Evolutionary conservation across 2,888 invertebrate species (phyloP).

Genomic region (Meghimatium bilineatum): DNA sequence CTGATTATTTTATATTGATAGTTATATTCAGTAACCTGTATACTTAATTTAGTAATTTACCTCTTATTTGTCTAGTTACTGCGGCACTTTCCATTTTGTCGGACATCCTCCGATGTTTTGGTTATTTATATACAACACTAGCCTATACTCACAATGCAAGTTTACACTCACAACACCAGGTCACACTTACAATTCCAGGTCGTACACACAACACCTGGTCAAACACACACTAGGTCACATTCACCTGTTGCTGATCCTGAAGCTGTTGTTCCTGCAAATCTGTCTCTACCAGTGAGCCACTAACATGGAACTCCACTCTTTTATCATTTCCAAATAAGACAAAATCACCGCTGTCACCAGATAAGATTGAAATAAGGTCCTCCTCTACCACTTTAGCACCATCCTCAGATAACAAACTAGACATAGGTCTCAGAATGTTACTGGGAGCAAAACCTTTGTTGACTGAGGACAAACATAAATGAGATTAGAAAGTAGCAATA

Average conservation of each 20-base stretch:
- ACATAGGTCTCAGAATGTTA: conserved; percentile 38
- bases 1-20: too few species aligned
- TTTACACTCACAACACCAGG: too few species aligned
- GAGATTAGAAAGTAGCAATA: not conserved
- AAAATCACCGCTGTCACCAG: conserved; percentile 24
- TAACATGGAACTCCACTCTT: not conserved
- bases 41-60: too few species aligned
- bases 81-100: too few species aligned
- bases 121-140: too few species aligned
- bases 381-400: conserved; percentile 39
- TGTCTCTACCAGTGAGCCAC: not conserved
- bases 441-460: conserved; percentile 73
- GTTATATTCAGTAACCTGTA: too few species aligned
- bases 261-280: not conserved
- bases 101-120: too few species aligned
- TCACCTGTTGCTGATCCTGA: conserved; percentile 18
- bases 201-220: too few species aligned
- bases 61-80: too few species aligned
- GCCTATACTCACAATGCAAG: too few species aligned
- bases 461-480: conserved; percentile 55
- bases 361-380: conserved; percentile 39
- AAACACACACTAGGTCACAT: not conserved
- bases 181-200: too few species aligned
- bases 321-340: conserved; percentile 39
- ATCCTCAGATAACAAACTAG: conserved; percentile 15